phyloP scores from a whole-genome alignment of 2,113 vertebrate species.

The Sisor rabdophorus region DNA sequence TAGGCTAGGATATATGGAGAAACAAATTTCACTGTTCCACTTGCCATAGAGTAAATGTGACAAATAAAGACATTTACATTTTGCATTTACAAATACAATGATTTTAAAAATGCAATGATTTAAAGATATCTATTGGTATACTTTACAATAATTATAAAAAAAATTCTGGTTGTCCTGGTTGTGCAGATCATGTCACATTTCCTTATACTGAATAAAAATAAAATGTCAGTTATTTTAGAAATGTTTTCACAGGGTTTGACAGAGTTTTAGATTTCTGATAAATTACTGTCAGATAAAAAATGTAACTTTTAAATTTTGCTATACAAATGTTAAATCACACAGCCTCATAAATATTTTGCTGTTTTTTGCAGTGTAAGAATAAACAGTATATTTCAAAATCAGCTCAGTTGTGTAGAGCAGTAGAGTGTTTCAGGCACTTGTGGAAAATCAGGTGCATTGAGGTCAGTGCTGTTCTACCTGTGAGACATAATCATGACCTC shows the following conservation, averaged over 20 bases:
- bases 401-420: conserved; percentile 2
- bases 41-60: too few relatives aligned
- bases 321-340: conserved; percentile 11
- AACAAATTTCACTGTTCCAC: too few relatives aligned
- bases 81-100: too few relatives aligned
- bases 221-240: neutral
- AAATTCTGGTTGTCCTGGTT: neutral
- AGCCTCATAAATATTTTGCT: neutral
- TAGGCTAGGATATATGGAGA: too few relatives aligned
- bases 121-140: neutral
- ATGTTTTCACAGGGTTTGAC: neutral
- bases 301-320: conserved; percentile 15
- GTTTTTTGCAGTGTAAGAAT: neutral
- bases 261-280: neutral
- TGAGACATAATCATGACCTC: conserved; percentile 15
- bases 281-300: conserved; percentile 13
- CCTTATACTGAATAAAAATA: neutral
- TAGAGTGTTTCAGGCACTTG: conserved; percentile 18
- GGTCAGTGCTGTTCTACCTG: conserved; percentile 23
- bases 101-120: neutral
- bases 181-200: neutral
- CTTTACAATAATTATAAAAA: neutral
- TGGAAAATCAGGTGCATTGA: conserved; percentile 22
- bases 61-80: too few relatives aligned
- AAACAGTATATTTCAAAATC: neutral